Evolutionary conservation across 64 coral and sea anemone genomes (phyloP).

Genomic region (Montipora efflorescens): DNA sequence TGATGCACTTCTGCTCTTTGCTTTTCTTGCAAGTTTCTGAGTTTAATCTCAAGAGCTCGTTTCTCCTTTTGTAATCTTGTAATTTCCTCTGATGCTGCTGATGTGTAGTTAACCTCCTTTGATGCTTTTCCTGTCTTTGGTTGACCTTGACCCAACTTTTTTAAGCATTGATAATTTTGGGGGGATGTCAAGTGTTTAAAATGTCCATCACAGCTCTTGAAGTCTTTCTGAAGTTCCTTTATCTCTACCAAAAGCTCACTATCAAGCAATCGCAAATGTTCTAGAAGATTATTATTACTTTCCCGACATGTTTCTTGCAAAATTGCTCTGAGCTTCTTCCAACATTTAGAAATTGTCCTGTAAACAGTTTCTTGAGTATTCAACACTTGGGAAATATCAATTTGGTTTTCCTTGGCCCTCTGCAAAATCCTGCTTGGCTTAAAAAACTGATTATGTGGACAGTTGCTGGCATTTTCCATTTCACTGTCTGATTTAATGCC

Average conservation of each 20-base stretch:
- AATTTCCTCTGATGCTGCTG: slow-evolving; percentile 24
- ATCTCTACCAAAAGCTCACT: slow-evolving; percentile 53
- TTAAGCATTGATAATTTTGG: background rate
- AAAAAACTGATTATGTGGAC: background rate
- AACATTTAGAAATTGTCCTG: slow-evolving; percentile 63
- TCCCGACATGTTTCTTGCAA: slow-evolving; percentile 26
- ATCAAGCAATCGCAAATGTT: slow-evolving; percentile 21
- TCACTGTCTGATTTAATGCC: slow-evolving; percentile 9
- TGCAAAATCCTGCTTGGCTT: slow-evolving; percentile 70
- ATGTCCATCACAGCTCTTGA: background rate
- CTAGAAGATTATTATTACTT: slow-evolving; percentile 13
- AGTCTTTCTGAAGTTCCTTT: slow-evolving; percentile 6
- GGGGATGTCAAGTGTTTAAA: background rate
- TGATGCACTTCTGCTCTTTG: slow-evolving; percentile 50
- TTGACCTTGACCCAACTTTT: slow-evolving; percentile 8
- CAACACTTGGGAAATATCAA: slow-evolving; percentile 73
- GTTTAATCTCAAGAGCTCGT: slow-evolving; percentile 37
- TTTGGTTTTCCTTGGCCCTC: slow-evolving; percentile 74
- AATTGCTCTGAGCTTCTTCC: slow-evolving; percentile 70
- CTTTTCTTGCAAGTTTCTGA: slow-evolving; percentile 48
- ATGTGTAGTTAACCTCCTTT: background rate
- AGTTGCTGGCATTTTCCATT: background rate
- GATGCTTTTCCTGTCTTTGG: slow-evolving; percentile 3
- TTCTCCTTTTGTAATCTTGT: slow-evolving; percentile 40
- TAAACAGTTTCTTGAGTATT: slow-evolving; percentile 73